Evolutionary conservation across 2,797 vertebrate genomes (phyloP).

Genomic region (Lepidocolaptes lacrymiger): DNA sequence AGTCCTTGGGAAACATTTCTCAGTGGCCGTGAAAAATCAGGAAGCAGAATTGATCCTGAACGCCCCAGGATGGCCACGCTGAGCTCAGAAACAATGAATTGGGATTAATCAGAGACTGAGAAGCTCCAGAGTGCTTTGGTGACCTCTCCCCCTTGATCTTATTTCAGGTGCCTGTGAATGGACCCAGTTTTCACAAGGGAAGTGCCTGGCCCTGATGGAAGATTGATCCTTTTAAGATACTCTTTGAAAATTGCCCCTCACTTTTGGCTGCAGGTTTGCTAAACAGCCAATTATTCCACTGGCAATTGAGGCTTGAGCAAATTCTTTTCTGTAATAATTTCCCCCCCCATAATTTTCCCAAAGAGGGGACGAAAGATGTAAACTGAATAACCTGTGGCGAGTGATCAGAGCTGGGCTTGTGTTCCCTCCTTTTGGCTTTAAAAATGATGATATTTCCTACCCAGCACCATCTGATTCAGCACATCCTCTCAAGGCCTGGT

Average conservation of each 20-base stretch:
- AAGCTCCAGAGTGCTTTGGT: not conserved
- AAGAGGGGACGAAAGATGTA: fast-evolving
- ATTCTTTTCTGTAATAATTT: not conserved
- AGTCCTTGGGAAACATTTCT: not conserved
- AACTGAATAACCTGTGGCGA: not conserved
- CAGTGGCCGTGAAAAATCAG: not conserved
- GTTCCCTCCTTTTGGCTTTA: not conserved
- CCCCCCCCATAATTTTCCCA: fast-evolving
- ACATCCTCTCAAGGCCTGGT: not conserved
- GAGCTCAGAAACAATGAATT: not conserved
- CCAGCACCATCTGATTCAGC: not conserved
- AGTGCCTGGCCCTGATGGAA: not conserved
- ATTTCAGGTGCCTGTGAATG: not conserved
- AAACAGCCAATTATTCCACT: not conserved
- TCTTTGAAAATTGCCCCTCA: not conserved
- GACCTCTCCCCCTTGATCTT: not conserved
- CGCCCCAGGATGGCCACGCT: not conserved
- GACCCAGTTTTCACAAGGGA: not conserved
- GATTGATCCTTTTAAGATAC: not conserved
- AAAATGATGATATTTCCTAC: fast-evolving
- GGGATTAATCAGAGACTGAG: not conserved
- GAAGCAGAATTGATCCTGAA: not conserved
- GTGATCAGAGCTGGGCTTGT: fast-evolving
- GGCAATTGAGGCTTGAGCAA: not conserved
- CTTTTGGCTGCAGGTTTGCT: not conserved